Percentiles rank a stretch among this genome's conserved stretches.
Evolutionary conservation across 2,888 invertebrate species (phyloP).

Genomic region (Dynastes maya): DNA sequence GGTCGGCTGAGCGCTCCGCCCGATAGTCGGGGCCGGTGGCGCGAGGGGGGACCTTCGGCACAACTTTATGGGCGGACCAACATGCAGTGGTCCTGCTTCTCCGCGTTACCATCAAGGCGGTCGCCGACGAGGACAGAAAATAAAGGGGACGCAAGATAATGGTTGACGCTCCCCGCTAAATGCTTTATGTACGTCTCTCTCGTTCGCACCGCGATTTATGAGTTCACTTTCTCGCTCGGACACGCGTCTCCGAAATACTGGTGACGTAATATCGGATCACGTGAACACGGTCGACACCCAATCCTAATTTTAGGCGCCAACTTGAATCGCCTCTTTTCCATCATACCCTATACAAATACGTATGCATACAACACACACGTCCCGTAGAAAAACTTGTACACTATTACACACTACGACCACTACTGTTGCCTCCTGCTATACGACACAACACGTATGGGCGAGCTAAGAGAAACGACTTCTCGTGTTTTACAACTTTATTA

Average conservation of each 20-base stretch:
- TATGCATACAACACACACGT: neutral
- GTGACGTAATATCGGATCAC: slow-evolving; percentile 68
- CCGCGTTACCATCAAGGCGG: slow-evolving; percentile 55
- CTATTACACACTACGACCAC: slow-evolving; percentile 11
- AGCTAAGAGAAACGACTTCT: slow-evolving; percentile 43
- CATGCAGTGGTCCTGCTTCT: slow-evolving; percentile 70
- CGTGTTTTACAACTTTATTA: slow-evolving; percentile 52
- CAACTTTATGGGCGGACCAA: slow-evolving; percentile 72
- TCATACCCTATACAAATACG: slow-evolving; percentile 3
- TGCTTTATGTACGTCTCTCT: slow-evolving; percentile 72
- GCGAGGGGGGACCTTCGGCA: slow-evolving; percentile 61
- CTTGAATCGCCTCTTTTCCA: slow-evolving; percentile 57
- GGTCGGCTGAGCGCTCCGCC: slow-evolving; percentile 67
- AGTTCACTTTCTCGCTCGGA: slow-evolving; percentile 70
- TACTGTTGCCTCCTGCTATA: slow-evolving; percentile 9
- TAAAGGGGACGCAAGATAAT: slow-evolving; percentile 70
- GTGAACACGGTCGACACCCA: slow-evolving; percentile 68
- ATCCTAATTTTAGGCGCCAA: slow-evolving; percentile 69
- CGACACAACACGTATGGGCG: slow-evolving; percentile 35
- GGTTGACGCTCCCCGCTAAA: slow-evolving; percentile 72
- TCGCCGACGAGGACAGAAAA: slow-evolving; percentile 62
- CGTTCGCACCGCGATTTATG: slow-evolving; percentile 70
- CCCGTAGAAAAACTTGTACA: slow-evolving; percentile 10
- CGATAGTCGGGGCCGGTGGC: slow-evolving; percentile 61
- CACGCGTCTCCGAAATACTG: slow-evolving; percentile 66